These are phyloP conservation scores for Platypus cylindrus DNA, from an alignment of 2,888 invertebrate species.

Conservation along the genomic window DNA sequence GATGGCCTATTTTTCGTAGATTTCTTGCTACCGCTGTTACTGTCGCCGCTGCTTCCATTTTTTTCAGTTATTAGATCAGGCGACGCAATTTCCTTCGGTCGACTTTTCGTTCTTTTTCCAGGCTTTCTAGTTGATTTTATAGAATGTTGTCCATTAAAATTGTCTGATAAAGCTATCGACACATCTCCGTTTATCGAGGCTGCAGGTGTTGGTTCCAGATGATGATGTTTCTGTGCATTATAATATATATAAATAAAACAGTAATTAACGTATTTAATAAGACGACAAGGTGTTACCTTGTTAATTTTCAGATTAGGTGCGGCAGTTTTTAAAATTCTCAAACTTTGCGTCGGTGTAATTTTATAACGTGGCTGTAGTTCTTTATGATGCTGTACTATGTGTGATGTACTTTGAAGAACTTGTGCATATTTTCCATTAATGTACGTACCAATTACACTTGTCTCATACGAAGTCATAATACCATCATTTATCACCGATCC, in stretches of 20 bases:
- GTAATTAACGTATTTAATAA: conserved; percentile 1
- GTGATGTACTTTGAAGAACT: conserved; percentile 70
- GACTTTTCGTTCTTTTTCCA: conserved; percentile 43
- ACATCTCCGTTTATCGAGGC: conserved; percentile 20
- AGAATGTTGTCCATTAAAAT: conserved; percentile 37
- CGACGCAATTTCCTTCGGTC: conserved; percentile 34
- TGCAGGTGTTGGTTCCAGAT: conserved; percentile 52
- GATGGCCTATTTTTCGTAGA: conserved; percentile 19
- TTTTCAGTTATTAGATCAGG: conserved; percentile 26
- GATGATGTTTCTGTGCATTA: conserved; percentile 37
- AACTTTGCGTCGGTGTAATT: conserved; percentile 22
- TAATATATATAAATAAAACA: too few relatives aligned
- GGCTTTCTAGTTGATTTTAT: conserved; percentile 42
- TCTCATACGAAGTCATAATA: conserved; percentile 72
- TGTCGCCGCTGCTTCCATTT: conserved; percentile 11
- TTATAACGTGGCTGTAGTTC: conserved; percentile 7
- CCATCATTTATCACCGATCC: conserved; percentile 59
- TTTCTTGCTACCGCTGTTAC: conserved; percentile 9
- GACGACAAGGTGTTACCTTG: conserved; percentile 8
- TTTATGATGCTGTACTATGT: conserved; percentile 43
- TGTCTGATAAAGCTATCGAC: conserved; percentile 37
- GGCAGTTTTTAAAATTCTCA: conserved; percentile 64
- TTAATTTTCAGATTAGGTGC: conserved; percentile 41
- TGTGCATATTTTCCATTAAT: conserved; percentile 83
- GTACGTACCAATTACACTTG: conserved; percentile 79